Evolutionary conservation across 1,140 invertebrate genomes (phyloP).

Genomic region (Psilanteris sp.): DNA sequence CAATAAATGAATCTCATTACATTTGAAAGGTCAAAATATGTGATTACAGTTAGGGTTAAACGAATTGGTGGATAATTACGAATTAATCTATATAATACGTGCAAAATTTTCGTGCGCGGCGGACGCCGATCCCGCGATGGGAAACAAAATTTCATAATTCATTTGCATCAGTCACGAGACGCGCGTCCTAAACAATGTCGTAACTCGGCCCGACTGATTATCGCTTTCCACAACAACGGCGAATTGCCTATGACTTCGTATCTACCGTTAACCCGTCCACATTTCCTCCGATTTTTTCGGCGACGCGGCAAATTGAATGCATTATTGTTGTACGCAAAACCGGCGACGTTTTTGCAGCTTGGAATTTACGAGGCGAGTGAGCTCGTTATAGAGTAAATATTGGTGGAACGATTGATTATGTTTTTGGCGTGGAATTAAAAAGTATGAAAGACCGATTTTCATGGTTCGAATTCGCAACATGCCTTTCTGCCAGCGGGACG

Average conservation of each 20-base stretch:
- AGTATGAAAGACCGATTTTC: conserved; percentile 45
- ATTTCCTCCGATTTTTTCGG: conserved; percentile 7
- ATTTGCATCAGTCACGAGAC: conserved; percentile 3
- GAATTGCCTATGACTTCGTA: conserved; percentile 10
- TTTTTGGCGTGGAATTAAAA: conserved; percentile 39
- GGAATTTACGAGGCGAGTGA: conserved; percentile 10
- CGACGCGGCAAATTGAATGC: conserved; percentile 26
- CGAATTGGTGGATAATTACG: too few species aligned
- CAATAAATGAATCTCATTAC: too few species aligned
- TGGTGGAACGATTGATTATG: conserved; percentile 45
- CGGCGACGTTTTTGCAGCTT: conserved; percentile 3
- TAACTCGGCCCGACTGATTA: conserved; percentile 6
- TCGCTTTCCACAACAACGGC: conserved; percentile 18
- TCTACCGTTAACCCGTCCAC: conserved; percentile 32
- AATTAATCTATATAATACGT: too few species aligned
- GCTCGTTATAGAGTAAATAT: conserved; percentile 41
- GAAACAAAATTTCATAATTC: neutral
- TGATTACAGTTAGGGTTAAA: too few species aligned
- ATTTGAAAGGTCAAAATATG: too few species aligned
- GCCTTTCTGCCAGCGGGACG: conserved; percentile 33
- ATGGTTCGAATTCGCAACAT: conserved; percentile 53
- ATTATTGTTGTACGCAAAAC: conserved; percentile 24
- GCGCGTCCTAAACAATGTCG: neutral
- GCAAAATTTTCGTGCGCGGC: too few species aligned
- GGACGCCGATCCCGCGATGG: neutral